Evolutionary conservation across 2,888 invertebrate species (phyloP), one percentile per base, ranked within the genome.

Genomic region (Lepidonotus clava): DNA sequence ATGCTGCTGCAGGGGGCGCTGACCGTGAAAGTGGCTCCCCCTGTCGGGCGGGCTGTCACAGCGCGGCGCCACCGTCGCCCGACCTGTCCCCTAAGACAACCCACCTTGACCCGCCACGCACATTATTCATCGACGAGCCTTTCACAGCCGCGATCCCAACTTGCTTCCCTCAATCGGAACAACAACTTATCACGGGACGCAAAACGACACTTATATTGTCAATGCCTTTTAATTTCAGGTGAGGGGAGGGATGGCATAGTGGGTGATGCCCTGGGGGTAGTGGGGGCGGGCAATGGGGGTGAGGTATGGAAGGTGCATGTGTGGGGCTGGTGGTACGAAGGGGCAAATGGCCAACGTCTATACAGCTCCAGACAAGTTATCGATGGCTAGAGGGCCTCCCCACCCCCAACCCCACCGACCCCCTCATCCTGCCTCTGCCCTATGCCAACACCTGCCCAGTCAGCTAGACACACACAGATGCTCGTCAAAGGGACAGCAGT

Each of bases 171-270:
- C 80, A 80, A 80, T 80, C 40, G 80, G 80, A 51, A 80, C 41
- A 80, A n/a, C 80, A 80, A 80, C 80, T 80, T 80, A 80, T 80
- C 80, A 80, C 46, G 51, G 80, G 14, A 14, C 28, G 41, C 41
- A 80, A 80, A 80, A 80, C 80, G 80, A 80, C 80, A 80, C 80
- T 80, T 80, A 80, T 80, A 51, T 80, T 80, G 80, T 80, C 80
- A 80, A 51, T 46, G 80, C 80, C 51, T 80, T 80, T 80, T 80
- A 80, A 80, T 80, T 80, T 51, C 80, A 41, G 80, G 28, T 5
- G 28, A 32, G 80, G 32, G 80, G 8, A 1, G 18, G 8, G 8
- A 46, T 46, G 46, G 8, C 46, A 46, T 46, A 18, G 8, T 18
- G 46, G 46, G 8, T 18, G 8, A 46, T 46, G 8, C 46, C 8